Base-by-base conservation (phyloP, 2,888 invertebrate genomes). In the Melikaiella ostensackeni region DNA sequence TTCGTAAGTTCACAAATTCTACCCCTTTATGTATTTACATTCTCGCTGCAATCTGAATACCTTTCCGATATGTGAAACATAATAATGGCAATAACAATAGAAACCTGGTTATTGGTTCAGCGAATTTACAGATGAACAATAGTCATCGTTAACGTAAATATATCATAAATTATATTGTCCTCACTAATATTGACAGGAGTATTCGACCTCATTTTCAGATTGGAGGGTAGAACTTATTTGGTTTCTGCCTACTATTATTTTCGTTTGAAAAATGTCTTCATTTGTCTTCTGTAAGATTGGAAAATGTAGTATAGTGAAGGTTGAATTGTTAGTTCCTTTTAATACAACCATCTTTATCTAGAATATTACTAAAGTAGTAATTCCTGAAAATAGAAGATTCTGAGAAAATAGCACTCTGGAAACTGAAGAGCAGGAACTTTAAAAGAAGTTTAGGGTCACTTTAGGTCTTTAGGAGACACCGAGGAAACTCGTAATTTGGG, bases 371-470 rank as follows among this genome's bases (percentile, higher is more conserved):
- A 59, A 24, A 59, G 59, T 16, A 27, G 13, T 1, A 59, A 27
- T 59, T 59, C 1, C 27, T 27, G 24, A 13, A 59, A 59, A 59
- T 59, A 16, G 16, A 27, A 59, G 27, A 59, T 5, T 57, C 11
- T 57, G 9, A 9, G 55, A 59, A 59, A 59, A 59, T 11, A 24
- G 11, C 57, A 7, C 59, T 59, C 9, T 55, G 9, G 55, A 55
- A 55, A 21, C 21, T 21, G 21, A 55, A 55, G 11, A 55, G 21
- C 21, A 55, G 55, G 21, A 55, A 13, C 59, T 59, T 59, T 57
- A 11, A 59, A 55, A 57, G 57, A 57, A 59, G 27, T 59, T 59
- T 59, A 59, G 27, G 27, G 24, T 59, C 59, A 27, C 59, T 55
- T 55, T 57, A 24, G 57, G 13, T 57, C 57, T 57, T 24, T 27